Evolutionary conservation across 2,888 invertebrate species (phyloP).

Genomic region (Diarsia rubi): DNA sequence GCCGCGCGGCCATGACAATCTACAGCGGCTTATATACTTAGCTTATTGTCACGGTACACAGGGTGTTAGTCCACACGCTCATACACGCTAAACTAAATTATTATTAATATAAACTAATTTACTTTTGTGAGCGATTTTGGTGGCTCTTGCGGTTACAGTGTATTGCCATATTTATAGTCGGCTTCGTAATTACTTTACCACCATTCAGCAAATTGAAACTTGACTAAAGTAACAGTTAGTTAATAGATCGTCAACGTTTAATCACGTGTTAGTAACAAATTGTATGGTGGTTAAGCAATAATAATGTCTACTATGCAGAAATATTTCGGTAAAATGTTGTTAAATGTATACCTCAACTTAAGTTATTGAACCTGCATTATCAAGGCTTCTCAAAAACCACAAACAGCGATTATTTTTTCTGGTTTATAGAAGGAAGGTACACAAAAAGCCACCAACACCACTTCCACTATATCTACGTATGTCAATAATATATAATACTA

Average conservation of each 20-base stretch:
- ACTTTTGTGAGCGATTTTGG: constrained; percentile 40
- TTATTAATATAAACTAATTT: constrained; percentile 65
- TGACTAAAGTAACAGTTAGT: not conserved
- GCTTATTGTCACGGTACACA: constrained; percentile 88
- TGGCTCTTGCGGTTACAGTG: constrained; percentile 36
- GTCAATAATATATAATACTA: constrained; percentile 73
- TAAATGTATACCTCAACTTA: not conserved
- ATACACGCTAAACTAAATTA: constrained; percentile 78
- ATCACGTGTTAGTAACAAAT: not conserved
- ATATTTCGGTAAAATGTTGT: not conserved
- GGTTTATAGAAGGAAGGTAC: not conserved
- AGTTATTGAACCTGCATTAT: not conserved
- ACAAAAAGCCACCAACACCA: constrained; percentile 55
- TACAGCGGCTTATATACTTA: constrained; percentile 84
- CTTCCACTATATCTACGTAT: constrained; percentile 77
- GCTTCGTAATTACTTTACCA: constrained; percentile 1
- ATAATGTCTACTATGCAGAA: not conserved
- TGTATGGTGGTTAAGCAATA: not conserved
- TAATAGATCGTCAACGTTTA: not conserved
- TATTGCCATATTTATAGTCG: not conserved
- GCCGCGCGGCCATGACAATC: constrained; percentile 71
- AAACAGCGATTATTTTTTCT: not conserved
- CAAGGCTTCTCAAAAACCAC: not conserved
- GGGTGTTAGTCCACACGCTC: constrained; percentile 88
- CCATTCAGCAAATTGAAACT: not conserved